Base-by-base conservation (phyloP, 1,140 invertebrate genomes). In the Pogonomyrmex barbatus region DNA sequence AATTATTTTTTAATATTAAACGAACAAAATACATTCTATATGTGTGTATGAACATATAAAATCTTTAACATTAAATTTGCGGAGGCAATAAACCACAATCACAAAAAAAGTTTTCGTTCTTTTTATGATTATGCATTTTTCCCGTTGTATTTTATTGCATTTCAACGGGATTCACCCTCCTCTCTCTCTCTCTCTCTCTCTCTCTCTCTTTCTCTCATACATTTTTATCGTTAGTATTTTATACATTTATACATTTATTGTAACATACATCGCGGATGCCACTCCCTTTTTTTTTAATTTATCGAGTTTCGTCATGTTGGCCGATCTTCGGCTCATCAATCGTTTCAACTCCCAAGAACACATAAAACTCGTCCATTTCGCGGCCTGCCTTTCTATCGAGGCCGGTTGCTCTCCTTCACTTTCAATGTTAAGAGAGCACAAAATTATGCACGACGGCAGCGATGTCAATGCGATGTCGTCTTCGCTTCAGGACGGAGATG, bases 361-460 rank as follows among this genome's bases (percentile, higher is more conserved):
- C n/a, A n/a, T 70, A 68, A 79, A 77, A 62, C 47, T 17, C 30
- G 9, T 63, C 75, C 60, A 60, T 50, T 47, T 50, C 39, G 52
- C 17, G 14, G 2, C n/a, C 33, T 56, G 24, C 45, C 50, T 71
- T 71, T 71, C 67, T 36, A 36, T 24, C 65, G 42, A 17, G 52
- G 24, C 30, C 39, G 77, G 12, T 14, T 52, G 70, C 68, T 83
- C n/a, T 67, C 47, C 60, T 81, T 8, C 39, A 47, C 39, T 56
- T 71, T 73, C 39, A 45, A 60, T 75, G 68, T 83, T 75, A 75
- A 60, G 68, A 83, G n/a, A 83, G 33, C 68, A 36, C 56, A 56
- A 82, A 86, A 82, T 73, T 79, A 50, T 62, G 75, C 54, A 36
- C 39, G 67, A 70, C 10, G 33, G 39, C 24, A 81, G 70, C 60